Evolutionary conservation across 2,888 invertebrate species (phyloP).

Genomic region (Mesopsocus fuscifrons): DNA sequence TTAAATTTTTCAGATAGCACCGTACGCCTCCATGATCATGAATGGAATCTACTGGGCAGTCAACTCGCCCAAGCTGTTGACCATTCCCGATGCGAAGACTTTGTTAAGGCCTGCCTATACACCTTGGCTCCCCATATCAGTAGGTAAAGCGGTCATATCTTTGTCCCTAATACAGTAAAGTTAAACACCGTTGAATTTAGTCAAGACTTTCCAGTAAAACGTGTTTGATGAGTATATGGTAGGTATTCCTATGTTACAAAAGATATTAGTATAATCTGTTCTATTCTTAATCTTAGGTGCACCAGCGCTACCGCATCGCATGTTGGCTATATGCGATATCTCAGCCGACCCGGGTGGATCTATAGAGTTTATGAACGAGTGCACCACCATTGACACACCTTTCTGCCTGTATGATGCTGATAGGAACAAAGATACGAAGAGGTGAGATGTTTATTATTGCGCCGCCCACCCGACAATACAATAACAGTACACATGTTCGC

Average conservation of each 20-base stretch:
- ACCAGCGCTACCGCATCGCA: slow-evolving; percentile 71
- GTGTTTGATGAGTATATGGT: no score
- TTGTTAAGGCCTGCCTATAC: slow-evolving; percentile 72
- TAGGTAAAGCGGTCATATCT: slow-evolving; percentile 39
- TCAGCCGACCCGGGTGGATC: slow-evolving; percentile 98
- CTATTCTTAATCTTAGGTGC: slow-evolving; percentile 24
- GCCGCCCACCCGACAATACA: no score
- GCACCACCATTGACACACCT: slow-evolving; percentile 97
- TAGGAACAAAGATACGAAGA: slow-evolving; percentile 89
- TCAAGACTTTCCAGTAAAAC: no score
- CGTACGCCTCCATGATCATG: slow-evolving; percentile 89
- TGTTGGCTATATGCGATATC: slow-evolving; percentile 94
- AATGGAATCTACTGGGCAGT: slow-evolving; percentile 99
- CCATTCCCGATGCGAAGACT: slow-evolving; percentile 95
- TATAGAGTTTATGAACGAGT: slow-evolving; percentile 99
- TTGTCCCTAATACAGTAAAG: no score
- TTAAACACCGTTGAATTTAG: no score
- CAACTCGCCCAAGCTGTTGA: slow-evolving; percentile 84
- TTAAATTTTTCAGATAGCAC: slow-evolving; percentile 51
- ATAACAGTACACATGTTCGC: slow-evolving; percentile 2
- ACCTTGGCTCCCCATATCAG: slow-evolving; percentile 82
- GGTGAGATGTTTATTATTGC: no score
- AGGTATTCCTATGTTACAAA: no score
- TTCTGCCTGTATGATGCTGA: slow-evolving; percentile 99
- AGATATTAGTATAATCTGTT: not conserved